phyloP scores from a whole-genome alignment of 2,113 vertebrate genomes.

The Haliaeetus leucogaster region DNA sequence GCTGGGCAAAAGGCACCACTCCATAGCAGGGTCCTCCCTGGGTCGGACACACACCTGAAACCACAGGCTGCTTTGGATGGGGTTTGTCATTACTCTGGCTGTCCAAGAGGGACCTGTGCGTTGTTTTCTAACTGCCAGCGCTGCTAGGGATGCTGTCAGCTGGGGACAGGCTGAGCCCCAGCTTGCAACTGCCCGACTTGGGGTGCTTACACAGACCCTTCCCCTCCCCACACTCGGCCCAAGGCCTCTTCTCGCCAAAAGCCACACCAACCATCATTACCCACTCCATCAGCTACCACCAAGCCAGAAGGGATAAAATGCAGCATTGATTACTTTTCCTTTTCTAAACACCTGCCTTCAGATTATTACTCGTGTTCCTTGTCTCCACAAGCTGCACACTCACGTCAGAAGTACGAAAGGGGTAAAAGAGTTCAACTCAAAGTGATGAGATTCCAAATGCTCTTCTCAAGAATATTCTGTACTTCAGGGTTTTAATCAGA shows the following conservation, averaged over 20 bases:
- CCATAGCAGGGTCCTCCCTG: neutral
- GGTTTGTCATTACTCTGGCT: neutral
- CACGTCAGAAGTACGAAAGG: neutral
- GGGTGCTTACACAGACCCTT: neutral
- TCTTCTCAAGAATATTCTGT: neutral
- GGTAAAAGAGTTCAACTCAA: neutral
- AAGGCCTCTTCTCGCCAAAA: neutral
- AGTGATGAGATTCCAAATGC: neutral
- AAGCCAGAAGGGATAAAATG: neutral
- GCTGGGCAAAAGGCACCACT: too few species aligned
- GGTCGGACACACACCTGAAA: neutral
- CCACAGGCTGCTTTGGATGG: neutral
- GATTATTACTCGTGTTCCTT: neutral
- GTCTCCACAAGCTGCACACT: neutral
- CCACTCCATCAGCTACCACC: neutral
- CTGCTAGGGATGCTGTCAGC: neutral
- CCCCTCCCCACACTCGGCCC: too few species aligned
- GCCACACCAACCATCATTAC: neutral
- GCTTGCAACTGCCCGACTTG: too few species aligned
- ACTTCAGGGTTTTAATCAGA: conserved; percentile 11
- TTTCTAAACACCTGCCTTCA: neutral
- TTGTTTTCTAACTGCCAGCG: rapidly evolving
- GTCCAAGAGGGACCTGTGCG: neutral
- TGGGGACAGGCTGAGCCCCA: neutral
- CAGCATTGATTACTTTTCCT: neutral